Conservation (phyloP, 2,113 vertebrate species). For the Epinephelus cyanopodus region DNA sequence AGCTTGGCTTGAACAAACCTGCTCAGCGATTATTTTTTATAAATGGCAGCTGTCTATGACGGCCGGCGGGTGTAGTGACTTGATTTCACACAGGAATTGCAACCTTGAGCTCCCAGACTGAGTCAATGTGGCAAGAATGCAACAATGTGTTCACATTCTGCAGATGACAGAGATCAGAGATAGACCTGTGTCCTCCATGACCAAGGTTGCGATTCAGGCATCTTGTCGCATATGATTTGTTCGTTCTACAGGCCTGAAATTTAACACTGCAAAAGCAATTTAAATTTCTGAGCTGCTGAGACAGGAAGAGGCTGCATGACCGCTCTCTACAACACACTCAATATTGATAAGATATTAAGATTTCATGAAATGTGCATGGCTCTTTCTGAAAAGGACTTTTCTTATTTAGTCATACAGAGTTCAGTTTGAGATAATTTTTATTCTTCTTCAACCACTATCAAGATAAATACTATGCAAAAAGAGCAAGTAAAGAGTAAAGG, state of each 20-base stretch:
- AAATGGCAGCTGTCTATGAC: constrained; percentile 4
- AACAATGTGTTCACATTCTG: background rate
- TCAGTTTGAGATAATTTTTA: no score
- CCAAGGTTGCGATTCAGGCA: background rate
- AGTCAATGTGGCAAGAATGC: background rate
- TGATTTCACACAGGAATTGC: constrained; percentile 15
- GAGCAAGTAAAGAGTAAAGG: background rate
- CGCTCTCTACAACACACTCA: background rate
- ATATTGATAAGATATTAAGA: background rate
- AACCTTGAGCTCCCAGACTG: background rate
- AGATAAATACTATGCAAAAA: background rate
- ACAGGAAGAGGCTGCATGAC: background rate
- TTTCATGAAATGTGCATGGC: no score
- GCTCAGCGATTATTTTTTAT: constrained; percentile 1
- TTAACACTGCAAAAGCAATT: background rate
- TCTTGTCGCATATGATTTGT: background rate
- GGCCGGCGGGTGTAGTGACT: background rate
- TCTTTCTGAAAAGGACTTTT: background rate
- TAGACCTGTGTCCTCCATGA: background rate
- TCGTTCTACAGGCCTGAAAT: background rate
- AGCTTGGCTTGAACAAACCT: constrained; percentile 12
- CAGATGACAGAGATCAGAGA: background rate
- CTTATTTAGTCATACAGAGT: background rate
- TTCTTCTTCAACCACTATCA: no score
- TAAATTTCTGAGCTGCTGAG: constrained; percentile 4